Evolutionary conservation across 2,797 vertebrate species (phyloP).

Genomic region (Mionectes olivaceus): DNA sequence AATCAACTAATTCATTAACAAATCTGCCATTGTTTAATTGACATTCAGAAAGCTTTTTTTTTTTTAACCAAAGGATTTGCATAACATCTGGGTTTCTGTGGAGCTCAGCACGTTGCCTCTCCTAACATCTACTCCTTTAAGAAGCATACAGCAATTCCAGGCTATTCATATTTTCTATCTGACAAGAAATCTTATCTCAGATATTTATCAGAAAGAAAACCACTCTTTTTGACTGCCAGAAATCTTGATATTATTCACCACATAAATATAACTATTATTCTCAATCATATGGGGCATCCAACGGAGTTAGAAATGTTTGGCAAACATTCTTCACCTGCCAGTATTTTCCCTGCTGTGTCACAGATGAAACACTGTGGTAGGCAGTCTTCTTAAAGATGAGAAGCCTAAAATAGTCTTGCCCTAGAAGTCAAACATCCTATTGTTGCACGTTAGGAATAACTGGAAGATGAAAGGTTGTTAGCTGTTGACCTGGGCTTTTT

Average conservation of each 20-base stretch:
- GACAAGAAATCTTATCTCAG: neutral
- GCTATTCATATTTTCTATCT: neutral
- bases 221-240: neutral
- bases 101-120: neutral
- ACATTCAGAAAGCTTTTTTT: neutral
- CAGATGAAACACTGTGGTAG: slow-evolving; percentile 28
- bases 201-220: neutral
- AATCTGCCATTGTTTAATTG: slow-evolving; percentile 27
- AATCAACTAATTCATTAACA: neutral
- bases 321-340: neutral
- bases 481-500: slow-evolving; percentile 9
- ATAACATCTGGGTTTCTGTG: neutral
- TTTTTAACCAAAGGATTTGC: neutral
- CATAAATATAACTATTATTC: neutral
- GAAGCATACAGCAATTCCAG: neutral
- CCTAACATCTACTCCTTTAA: neutral
- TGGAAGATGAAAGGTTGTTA: slow-evolving; percentile 38
- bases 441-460: neutral
- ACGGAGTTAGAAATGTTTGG: neutral
- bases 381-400: slow-evolving; percentile 19
- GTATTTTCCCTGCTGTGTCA: slow-evolving; percentile 30
- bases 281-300: neutral
- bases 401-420: neutral
- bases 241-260: neutral
- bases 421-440: slow-evolving; percentile 20